Conservation (phyloP, 2,113 vertebrate species). For the Prunella himalayana region DNA sequence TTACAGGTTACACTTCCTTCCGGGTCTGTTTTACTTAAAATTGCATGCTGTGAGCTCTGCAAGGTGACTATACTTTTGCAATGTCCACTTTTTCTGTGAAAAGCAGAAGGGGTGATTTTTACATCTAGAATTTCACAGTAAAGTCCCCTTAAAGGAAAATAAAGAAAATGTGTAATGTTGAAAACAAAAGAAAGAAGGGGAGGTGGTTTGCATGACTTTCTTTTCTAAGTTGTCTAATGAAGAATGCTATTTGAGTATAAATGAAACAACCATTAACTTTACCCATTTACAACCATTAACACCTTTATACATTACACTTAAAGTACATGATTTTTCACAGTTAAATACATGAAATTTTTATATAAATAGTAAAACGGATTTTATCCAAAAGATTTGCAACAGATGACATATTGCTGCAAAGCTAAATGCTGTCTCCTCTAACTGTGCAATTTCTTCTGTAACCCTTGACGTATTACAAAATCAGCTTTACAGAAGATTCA, state of each 20-base stretch:
- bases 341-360: neutral
- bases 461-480: neutral
- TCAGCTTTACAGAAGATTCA: neutral
- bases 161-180: neutral
- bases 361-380: neutral
- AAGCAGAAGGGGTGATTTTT: neutral
- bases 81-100: neutral
- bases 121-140: neutral
- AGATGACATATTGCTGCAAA: neutral
- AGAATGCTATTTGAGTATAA: neutral
- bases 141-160: neutral
- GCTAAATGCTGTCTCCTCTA: neutral
- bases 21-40: neutral
- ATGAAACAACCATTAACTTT: neutral
- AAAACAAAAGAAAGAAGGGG: neutral
- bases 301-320: neutral
- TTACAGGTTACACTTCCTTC: neutral
- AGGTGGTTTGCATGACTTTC: neutral
- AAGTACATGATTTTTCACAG: neutral
- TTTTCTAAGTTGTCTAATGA: neutral
- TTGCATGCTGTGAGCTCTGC: neutral
- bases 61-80: neutral
- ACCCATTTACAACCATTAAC: neutral
- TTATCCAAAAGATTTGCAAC: neutral
- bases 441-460: neutral